phyloP scores from a whole-genome alignment of 2,888 invertebrate genomes.

The Epirrita christyi region DNA sequence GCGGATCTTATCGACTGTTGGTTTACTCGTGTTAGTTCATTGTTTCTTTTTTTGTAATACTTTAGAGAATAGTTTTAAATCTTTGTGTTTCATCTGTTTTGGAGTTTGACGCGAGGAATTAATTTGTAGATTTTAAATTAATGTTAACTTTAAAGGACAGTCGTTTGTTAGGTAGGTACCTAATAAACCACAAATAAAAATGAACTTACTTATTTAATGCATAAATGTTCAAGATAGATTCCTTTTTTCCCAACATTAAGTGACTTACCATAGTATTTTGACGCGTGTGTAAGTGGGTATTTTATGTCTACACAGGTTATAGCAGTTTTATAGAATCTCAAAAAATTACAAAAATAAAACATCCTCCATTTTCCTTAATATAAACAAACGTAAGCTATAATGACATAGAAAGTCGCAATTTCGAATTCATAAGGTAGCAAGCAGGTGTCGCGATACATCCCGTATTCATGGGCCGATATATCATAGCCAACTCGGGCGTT shows the following conservation, averaged over 20 bases:
- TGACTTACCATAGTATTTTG: no score
- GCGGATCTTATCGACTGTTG: slow-evolving; percentile 78
- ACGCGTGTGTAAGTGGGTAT: no score
- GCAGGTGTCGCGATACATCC: slow-evolving; percentile 79
- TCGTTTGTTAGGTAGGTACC: background rate
- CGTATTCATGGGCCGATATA: slow-evolving; percentile 83
- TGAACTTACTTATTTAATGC: no score
- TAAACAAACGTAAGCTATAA: slow-evolving; percentile 53
- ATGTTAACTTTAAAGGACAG: no score
- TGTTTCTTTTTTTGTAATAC: slow-evolving; percentile 62
- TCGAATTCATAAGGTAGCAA: slow-evolving; percentile 76
- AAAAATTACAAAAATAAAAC: slow-evolving; percentile 8
- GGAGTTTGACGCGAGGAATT: slow-evolving; percentile 40
- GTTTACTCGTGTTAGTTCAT: slow-evolving; percentile 76
- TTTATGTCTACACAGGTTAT: no score
- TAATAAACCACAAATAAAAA: no score
- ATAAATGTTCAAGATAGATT: no score
- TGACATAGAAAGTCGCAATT: slow-evolving; percentile 70
- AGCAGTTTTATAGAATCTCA: no score
- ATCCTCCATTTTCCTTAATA: slow-evolving; percentile 33
- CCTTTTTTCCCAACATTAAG: no score
- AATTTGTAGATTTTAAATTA: slow-evolving; percentile 29
- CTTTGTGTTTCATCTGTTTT: slow-evolving; percentile 44
- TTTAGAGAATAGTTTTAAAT: slow-evolving; percentile 57
- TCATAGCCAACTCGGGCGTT: slow-evolving; percentile 62